phyloP scores from a whole-genome alignment of 2,113 vertebrate species.

The Amphilophus citrinellus region DNA sequence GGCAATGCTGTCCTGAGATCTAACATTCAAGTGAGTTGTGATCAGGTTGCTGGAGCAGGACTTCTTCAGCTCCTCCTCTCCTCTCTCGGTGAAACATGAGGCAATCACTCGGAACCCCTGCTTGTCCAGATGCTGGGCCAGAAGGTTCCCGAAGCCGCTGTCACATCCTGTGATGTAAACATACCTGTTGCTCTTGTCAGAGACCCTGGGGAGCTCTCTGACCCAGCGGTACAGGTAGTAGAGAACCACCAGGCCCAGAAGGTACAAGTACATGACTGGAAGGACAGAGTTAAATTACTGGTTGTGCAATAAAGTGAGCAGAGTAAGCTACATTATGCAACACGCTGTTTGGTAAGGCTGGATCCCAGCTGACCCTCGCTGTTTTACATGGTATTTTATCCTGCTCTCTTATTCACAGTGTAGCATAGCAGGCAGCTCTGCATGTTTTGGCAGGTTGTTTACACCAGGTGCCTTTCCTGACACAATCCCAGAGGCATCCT shows the following conservation, averaged over 20 bases:
- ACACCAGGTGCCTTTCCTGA: no score
- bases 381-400: no score
- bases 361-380: neutral
- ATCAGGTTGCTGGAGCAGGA: constrained; percentile 78
- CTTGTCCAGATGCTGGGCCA: constrained; percentile 86
- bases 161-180: constrained; percentile 93
- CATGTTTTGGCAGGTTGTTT: no score
- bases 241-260: constrained; percentile 64
- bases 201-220: constrained; percentile 75
- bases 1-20: constrained; percentile 79
- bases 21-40: constrained; percentile 79
- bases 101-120: constrained; percentile 87
- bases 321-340: neutral
- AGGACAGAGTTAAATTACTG: neutral
- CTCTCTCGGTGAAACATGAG: constrained; percentile 83
- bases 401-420: no score
- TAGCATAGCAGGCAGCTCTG: no score
- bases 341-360: neutral
- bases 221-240: constrained; percentile 78
- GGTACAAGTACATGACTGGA: constrained; percentile 75
- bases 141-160: constrained; percentile 86
- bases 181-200: constrained; percentile 72
- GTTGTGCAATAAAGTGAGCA: neutral
- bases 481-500: no score
- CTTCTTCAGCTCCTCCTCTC: constrained; percentile 84